These are phyloP conservation scores for Paraplagusia blochii DNA, from an alignment of 2,113 vertebrate species.

Conservation along the genomic window DNA sequence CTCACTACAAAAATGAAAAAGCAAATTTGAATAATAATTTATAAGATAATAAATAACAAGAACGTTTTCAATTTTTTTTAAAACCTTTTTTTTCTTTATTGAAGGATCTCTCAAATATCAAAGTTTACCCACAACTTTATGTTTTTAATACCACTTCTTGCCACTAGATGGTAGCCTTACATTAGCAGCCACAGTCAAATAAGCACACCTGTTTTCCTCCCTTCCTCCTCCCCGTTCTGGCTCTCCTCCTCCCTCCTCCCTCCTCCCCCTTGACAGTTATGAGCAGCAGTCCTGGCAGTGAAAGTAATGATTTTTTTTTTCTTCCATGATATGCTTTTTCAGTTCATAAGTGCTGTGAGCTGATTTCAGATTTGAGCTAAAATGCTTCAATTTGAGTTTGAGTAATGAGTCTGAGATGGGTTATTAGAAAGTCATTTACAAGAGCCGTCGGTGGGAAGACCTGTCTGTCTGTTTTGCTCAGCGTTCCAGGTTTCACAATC, in stretches of 20 bases:
- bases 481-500: too few species aligned
- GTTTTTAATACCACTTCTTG: background rate
- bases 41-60: too few species aligned
- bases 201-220: background rate
- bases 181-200: slow-evolving; percentile 17
- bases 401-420: slow-evolving; percentile 56
- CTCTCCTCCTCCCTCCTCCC: background rate
- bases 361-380: slow-evolving; percentile 43
- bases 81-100: background rate
- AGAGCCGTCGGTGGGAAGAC: too few species aligned
- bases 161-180: slow-evolving; percentile 69
- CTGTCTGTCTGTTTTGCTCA: too few species aligned
- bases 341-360: slow-evolving; percentile 25
- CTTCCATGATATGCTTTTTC: slow-evolving; percentile 20
- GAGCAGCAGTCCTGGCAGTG: slow-evolving; percentile 28
- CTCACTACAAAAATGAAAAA: too few species aligned
- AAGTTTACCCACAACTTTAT: background rate
- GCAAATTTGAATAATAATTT: too few species aligned
- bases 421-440: slow-evolving; percentile 54
- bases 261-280: slow-evolving; percentile 46
- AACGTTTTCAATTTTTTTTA: too few species aligned
- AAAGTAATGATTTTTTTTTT: slow-evolving; percentile 33
- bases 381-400: slow-evolving; percentile 44
- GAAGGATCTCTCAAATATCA: background rate
- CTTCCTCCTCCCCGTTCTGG: background rate